Evolutionary conservation across 2,888 invertebrate species (phyloP).

Genomic region (Muscina levida): DNA sequence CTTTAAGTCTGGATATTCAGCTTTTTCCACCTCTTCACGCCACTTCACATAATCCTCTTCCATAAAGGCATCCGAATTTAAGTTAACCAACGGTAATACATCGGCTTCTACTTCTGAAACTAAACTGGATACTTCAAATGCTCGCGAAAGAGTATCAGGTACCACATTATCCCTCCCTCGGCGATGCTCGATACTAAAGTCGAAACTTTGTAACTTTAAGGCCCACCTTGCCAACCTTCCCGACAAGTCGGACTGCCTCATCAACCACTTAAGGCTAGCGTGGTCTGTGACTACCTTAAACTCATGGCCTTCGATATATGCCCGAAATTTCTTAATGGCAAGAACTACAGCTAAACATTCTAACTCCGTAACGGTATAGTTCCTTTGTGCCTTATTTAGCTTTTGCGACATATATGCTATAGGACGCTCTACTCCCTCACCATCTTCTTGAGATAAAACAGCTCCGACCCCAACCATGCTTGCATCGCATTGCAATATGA

Average conservation of each 20-base stretch:
- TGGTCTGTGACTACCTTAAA: constrained; percentile 39
- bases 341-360: constrained; percentile 64
- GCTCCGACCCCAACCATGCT: constrained; percentile 8
- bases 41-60: constrained; percentile 32
- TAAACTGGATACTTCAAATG: constrained; percentile 16
- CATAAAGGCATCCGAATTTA: constrained; percentile 35
- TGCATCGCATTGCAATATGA: constrained; percentile 14
- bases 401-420: constrained; percentile 54
- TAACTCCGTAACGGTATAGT: constrained; percentile 58
- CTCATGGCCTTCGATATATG: too few species aligned
- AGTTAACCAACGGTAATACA: constrained; percentile 18
- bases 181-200: constrained; percentile 27
- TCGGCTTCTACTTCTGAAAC: constrained; percentile 41
- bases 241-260: too few species aligned
- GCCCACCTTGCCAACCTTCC: constrained; percentile 21
- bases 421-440: not conserved
- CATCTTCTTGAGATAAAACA: not conserved
- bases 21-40: not conserved
- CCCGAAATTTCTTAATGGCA: constrained; percentile 53
- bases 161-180: constrained; percentile 33
- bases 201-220: constrained; percentile 27
- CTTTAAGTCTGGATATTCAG: constrained; percentile 29
- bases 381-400: too few species aligned
- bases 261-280: too few species aligned
- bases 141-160: constrained; percentile 17